Base-by-base conservation (phyloP, 2,888 invertebrate species). In the Nomada hirtipes region DNA sequence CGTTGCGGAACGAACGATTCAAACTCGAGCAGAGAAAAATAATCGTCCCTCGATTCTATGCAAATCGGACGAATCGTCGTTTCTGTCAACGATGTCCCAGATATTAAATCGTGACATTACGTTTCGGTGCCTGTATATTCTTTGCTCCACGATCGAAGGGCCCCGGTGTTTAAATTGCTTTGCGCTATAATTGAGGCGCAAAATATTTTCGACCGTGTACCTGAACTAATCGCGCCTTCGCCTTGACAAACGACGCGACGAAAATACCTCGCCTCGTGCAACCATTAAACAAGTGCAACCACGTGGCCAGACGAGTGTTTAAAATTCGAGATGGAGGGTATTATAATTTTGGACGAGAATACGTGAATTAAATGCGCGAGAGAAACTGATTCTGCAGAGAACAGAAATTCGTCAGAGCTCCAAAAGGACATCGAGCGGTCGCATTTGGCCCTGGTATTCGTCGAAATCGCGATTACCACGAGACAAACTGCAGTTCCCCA, bases 201-300 rank as follows among this genome's bases (percentile, higher is more conserved):
- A 59, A 68, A 69, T 64, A 55, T 57, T 52, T 57, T 47, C 47
- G 20, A 15, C 53, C 23, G n/a, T 64, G 73, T 82, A 82, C 83
- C 81, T 70, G 72, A 77, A 72, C 53, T 77, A 77, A 84, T 81
- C 77, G 68, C 60, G 69, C 20, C 68, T 67, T 29, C 68, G 80
- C 80, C 80, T 82, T 82, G 76, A 79, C 79, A 76, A 81, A 79
- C 72, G 63, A 60, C 52, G 53, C 71, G 84, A 79, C 73, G 57
- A 74, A 82, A 82, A 82, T 82, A 79, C 69, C 75, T 67, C 79
- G 44, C 53, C 60, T 2, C 2, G 26, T 26, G 69, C 67, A 75
- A 72, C 81, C 13, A 9, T 20, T 83, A 83, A 78, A 77, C 67
- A 53, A 71, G 53, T 29, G 50, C 50, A 36, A 15, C 42, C 20